A percentile compares a stretch with the other conserved stretches of the same genome.
phyloP scores from a whole-genome alignment of 2,888 invertebrate genomes.

The Cyclophora albipunctata region DNA sequence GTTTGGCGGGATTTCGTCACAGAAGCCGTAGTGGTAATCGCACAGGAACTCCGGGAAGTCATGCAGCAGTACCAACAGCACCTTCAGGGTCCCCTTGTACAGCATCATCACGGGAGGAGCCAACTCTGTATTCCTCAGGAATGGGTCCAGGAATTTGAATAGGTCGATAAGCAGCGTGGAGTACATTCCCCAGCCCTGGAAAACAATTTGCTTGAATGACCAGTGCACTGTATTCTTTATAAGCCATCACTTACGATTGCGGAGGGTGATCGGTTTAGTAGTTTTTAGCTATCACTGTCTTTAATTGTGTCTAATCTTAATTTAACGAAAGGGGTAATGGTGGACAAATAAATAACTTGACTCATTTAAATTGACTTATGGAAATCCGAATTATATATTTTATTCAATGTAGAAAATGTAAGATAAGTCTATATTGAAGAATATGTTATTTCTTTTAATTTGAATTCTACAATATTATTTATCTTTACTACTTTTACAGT shows the following conservation, averaged over 20 bases:
- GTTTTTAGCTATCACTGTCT: neutral
- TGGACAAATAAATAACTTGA: too few species aligned
- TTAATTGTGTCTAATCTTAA: neutral
- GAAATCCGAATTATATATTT: too few species aligned
- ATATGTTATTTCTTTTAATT: too few species aligned
- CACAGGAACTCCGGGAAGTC: conserved; percentile 99
- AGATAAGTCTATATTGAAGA: too few species aligned
- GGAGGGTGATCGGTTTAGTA: neutral
- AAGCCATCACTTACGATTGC: neutral
- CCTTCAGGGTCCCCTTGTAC: conserved; percentile 96
- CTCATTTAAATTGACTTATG: too few species aligned
- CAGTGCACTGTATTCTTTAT: neutral
- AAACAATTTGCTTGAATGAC: conserved; percentile 9
- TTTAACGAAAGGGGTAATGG: neutral
- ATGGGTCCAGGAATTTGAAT: conserved; percentile 97
- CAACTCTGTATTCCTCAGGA: conserved; percentile 96
- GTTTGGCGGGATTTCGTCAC: conserved; percentile 99
- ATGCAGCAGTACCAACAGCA: conserved; percentile 94
- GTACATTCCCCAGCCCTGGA: conserved; percentile 95
- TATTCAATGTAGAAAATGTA: too few species aligned
- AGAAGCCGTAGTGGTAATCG: conserved; percentile 99
- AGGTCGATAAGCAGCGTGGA: conserved; percentile 96
- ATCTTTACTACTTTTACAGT: too few species aligned
- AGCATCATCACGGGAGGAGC: conserved; percentile 94
- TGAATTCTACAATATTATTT: too few species aligned